Conservation (phyloP, 2,113 vertebrate genomes). For the Pseudorasbora parva region DNA sequence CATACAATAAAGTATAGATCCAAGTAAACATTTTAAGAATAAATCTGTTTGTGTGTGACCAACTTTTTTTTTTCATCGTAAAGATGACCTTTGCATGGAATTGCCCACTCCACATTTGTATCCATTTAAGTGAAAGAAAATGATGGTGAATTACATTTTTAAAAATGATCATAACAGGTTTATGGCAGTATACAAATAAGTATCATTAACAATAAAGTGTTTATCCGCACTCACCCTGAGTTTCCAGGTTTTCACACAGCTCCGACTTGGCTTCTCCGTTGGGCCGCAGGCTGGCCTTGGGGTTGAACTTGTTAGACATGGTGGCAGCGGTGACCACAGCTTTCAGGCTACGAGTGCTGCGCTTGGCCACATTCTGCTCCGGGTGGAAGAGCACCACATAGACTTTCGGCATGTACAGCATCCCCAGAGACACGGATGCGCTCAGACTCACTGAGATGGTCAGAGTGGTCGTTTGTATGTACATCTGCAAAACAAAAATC, state of each 20-base stretch:
- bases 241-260: slow-evolving; percentile 94
- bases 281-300: slow-evolving; percentile 92
- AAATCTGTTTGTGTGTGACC: too few relatives aligned
- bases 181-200: not conserved
- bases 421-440: slow-evolving; percentile 95
- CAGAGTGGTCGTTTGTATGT: slow-evolving; percentile 97
- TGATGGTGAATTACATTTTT: not conserved
- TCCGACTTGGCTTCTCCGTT: slow-evolving; percentile 97
- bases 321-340: slow-evolving; percentile 95
- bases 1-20: too few relatives aligned
- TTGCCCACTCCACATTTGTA: not conserved
- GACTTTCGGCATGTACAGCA: slow-evolving; percentile 99
- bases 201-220: slow-evolving; percentile 7
- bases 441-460: slow-evolving; percentile 98
- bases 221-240: slow-evolving; percentile 82
- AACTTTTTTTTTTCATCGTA: too few relatives aligned
- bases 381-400: slow-evolving; percentile 98
- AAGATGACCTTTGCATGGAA: too few relatives aligned
- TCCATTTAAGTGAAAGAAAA: not conserved
- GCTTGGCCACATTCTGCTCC: slow-evolving; percentile 98
- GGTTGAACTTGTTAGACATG: slow-evolving; percentile 99
- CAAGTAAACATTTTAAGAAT: too few relatives aligned
- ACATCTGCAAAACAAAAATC: slow-evolving; percentile 81
- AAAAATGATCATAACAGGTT: slow-evolving; percentile 1
- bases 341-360: slow-evolving; percentile 95